Evolutionary conservation across 2,888 invertebrate genomes (phyloP).

Genomic region (Cantharis nigra): DNA sequence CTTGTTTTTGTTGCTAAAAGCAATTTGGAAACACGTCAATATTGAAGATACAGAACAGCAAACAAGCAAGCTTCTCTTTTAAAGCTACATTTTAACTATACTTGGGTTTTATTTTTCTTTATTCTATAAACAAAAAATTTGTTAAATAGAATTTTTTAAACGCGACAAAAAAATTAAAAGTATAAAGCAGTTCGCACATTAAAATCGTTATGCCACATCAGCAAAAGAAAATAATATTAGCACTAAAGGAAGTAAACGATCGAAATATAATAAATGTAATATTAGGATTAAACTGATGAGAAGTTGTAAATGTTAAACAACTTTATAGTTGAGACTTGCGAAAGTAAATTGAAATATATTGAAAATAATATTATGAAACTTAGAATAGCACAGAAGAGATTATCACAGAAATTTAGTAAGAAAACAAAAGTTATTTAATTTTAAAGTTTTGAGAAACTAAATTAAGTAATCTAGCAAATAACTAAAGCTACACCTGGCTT

Average conservation of each 20-base stretch:
- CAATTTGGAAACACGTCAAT: background rate
- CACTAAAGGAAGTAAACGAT: too few species aligned
- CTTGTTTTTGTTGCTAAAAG: background rate
- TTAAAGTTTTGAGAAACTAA: background rate
- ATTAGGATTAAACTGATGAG: background rate
- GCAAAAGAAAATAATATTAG: too few species aligned
- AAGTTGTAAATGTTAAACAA: background rate
- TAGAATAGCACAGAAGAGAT: background rate
- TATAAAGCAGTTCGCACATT: background rate
- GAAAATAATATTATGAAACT: background rate
- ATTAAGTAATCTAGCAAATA: background rate
- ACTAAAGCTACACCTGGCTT: background rate
- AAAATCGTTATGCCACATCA: background rate
- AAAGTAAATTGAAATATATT: background rate
- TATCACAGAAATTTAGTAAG: slow-evolving; percentile 2
- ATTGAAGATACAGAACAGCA: background rate
- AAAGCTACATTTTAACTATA: background rate
- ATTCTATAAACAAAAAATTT: background rate
- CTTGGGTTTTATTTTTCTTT: background rate
- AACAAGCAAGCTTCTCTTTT: background rate
- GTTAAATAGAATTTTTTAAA: too few species aligned
- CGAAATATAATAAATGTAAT: too few species aligned
- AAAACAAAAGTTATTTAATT: slow-evolving; percentile 1
- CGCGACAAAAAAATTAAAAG: background rate
- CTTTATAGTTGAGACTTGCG: background rate